Evolutionary conservation across 2,797 vertebrate genomes (phyloP).

Genomic region (Emydoidea blandingii): DNA sequence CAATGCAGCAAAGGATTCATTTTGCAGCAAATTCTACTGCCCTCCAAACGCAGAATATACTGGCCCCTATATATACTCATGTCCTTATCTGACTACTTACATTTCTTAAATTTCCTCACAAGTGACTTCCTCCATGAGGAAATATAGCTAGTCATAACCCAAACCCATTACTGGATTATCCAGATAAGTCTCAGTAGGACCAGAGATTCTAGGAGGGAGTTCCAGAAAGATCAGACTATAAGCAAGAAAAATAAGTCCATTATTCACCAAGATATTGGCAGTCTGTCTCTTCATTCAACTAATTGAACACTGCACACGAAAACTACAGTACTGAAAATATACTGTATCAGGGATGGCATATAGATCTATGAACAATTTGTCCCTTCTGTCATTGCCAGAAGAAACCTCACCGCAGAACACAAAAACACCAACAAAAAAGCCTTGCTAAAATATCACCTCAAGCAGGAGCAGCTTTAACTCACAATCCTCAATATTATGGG

Average conservation of each 20-base stretch:
- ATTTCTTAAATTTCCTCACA: conserved; percentile 20
- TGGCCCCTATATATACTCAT: neutral
- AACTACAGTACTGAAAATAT: conserved; percentile 69
- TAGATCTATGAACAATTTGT: conserved; percentile 78
- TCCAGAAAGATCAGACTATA: conserved; percentile 64
- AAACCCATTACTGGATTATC: conserved; percentile 13
- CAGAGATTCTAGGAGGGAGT: conserved; percentile 38
- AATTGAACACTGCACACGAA: conserved; percentile 58
- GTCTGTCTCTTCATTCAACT: conserved; percentile 73
- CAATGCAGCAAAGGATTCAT: neutral
- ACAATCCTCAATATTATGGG: neutral
- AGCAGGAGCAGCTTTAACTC: neutral
- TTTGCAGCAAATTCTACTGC: neutral
- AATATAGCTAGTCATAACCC: neutral
- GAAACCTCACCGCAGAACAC: conserved; percentile 31
- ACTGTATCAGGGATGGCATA: conserved; percentile 59
- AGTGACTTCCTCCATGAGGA: neutral
- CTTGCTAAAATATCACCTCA: neutral
- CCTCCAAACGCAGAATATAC: neutral
- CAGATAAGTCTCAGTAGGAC: conserved; percentile 31
- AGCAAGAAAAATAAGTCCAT: conserved; percentile 75
- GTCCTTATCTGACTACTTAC: neutral
- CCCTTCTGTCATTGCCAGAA: conserved; percentile 69
- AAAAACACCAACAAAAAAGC: conserved; percentile 38
- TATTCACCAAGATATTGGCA: conserved; percentile 70